Evolutionary conservation across 2,888 invertebrate species (phyloP).

Genomic region (Oxystoma pomonae): DNA sequence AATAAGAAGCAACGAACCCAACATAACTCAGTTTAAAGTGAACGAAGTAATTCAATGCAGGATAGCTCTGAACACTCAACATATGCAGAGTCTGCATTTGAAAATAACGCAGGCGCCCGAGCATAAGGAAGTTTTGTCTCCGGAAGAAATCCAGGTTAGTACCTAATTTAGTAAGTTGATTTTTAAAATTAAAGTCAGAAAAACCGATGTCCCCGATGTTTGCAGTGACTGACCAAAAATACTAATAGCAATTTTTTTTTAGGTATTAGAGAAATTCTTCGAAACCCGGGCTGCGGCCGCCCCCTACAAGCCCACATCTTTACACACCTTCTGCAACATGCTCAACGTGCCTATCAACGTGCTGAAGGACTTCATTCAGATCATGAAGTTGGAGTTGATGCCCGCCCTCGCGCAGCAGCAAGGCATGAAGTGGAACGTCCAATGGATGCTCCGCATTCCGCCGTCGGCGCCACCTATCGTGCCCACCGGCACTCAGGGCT

Average conservation of each 20-base stretch:
- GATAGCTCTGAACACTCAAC: slow-evolving; percentile 80
- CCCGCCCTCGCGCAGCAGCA: slow-evolving; percentile 56
- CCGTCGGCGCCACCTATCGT: slow-evolving; percentile 83
- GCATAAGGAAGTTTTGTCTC: slow-evolving; percentile 80
- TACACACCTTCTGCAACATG: slow-evolving; percentile 81
- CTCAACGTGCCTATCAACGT: slow-evolving; percentile 82
- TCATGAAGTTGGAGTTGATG: slow-evolving; percentile 66
- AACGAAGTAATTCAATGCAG: slow-evolving; percentile 78
- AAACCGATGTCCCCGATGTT: no score
- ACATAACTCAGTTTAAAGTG: slow-evolving; percentile 86
- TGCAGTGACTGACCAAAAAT: no score
- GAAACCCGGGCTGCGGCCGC: slow-evolving; percentile 83
- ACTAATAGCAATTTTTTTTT: no score
- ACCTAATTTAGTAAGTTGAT: background rate
- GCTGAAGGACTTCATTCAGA: slow-evolving; percentile 87
- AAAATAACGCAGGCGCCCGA: slow-evolving; percentile 77
- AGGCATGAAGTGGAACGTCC: slow-evolving; percentile 81
- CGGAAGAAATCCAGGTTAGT: slow-evolving; percentile 76
- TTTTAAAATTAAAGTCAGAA: background rate
- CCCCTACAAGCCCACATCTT: slow-evolving; percentile 85
- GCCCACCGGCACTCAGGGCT: slow-evolving; percentile 86
- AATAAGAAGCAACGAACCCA: slow-evolving; percentile 75
- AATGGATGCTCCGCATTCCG: slow-evolving; percentile 89
- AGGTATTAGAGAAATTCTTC: slow-evolving; percentile 90
- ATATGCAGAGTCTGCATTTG: slow-evolving; percentile 86